Evolutionary conservation across 2,888 invertebrate genomes (phyloP).

Genomic region (Lacanobia oleracea): DNA sequence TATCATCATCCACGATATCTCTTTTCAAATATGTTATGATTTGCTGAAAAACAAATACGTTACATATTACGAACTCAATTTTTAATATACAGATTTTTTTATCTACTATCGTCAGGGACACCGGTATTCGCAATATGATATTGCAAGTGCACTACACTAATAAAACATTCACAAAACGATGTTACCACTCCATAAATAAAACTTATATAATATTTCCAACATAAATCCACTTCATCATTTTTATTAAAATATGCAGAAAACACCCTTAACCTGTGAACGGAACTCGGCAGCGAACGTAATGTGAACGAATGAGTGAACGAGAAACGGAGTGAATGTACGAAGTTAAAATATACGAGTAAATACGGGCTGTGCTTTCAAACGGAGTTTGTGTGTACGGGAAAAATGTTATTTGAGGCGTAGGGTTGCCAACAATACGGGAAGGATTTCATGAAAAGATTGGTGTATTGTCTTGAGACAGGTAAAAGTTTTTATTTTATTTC

Average conservation of each 20-base stretch:
- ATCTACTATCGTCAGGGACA: not conserved
- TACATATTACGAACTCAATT: not conserved
- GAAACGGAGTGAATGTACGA: constrained; percentile 27
- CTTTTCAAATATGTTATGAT: not conserved
- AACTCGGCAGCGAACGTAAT: constrained; percentile 21
- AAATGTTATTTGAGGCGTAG: constrained; percentile 34
- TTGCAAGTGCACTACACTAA: not conserved
- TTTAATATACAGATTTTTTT: too few relatives aligned
- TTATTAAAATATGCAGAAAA: constrained; percentile 21
- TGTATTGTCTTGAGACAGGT: not conserved
- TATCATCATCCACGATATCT: not conserved
- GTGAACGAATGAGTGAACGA: constrained; percentile 37
- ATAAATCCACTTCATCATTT: not conserved
- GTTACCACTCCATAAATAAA: constrained; percentile 15
- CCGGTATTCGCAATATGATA: not conserved
- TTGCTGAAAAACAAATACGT: not conserved
- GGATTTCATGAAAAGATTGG: not conserved
- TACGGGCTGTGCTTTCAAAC: constrained; percentile 13
- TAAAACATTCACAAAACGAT: constrained; percentile 1
- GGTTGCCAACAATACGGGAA: not conserved
- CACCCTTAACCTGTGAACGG: constrained; percentile 24
- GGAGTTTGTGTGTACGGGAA: constrained; percentile 23
- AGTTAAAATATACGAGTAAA: constrained; percentile 37
- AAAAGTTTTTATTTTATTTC: not conserved
- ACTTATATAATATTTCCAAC: constrained; percentile 9